These are phyloP conservation scores for Cricetomys ansorgei DNA, from an alignment of 2,113 vertebrate species.

Conservation along the genomic window DNA sequence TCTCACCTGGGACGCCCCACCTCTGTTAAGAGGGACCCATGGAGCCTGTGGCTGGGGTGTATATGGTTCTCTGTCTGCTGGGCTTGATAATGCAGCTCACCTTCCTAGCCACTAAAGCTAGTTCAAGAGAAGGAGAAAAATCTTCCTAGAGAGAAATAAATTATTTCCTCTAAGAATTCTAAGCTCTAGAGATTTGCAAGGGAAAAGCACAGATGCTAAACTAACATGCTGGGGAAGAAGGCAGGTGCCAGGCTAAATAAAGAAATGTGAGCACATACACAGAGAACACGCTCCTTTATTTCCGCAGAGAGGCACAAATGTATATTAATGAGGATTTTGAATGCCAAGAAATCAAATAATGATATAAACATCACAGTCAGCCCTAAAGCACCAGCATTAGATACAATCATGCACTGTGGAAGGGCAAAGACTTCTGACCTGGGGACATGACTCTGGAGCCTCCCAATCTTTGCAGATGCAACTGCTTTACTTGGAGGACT, in stretches of 20 bases:
- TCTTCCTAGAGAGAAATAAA: slow-evolving; percentile 66
- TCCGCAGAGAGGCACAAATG: slow-evolving; percentile 63
- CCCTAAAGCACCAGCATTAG: slow-evolving; percentile 67
- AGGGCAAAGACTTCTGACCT: not conserved
- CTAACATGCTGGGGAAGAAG: slow-evolving; percentile 79
- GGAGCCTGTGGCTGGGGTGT: not conserved
- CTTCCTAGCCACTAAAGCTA: not conserved
- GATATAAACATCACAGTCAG: slow-evolving; percentile 79
- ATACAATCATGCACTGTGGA: slow-evolving; percentile 54
- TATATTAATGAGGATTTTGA: slow-evolving; percentile 78
- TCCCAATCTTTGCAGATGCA: slow-evolving; percentile 41
- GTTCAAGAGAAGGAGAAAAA: not conserved
- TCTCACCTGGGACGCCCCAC: not conserved
- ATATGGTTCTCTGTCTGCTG: not conserved
- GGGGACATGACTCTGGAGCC: slow-evolving; percentile 12
- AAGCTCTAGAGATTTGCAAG: slow-evolving; percentile 80
- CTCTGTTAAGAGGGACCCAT: not conserved
- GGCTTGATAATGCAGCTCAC: not conserved
- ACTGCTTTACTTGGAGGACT: slow-evolving; percentile 9
- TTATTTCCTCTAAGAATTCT: slow-evolving; percentile 73
- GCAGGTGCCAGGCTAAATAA: slow-evolving; percentile 79
- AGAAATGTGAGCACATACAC: slow-evolving; percentile 71
- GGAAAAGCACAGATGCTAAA: slow-evolving; percentile 74
- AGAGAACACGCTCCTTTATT: slow-evolving; percentile 69
- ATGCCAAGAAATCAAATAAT: slow-evolving; percentile 80